Conservation (phyloP, 2,113 vertebrate genomes). For the Gila orcuttii region DNA sequence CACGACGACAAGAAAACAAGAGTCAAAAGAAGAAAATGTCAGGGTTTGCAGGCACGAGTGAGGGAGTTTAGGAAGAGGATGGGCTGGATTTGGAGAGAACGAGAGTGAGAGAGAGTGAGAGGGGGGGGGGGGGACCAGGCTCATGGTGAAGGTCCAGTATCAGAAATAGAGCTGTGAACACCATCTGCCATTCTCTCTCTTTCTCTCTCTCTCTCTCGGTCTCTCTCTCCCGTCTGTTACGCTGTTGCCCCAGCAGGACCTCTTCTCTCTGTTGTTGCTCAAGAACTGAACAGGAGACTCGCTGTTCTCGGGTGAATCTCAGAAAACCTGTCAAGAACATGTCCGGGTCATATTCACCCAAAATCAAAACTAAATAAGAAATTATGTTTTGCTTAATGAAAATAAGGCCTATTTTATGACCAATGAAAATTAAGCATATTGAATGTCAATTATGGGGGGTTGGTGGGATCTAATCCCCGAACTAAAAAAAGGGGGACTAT, state of each 20-base stretch:
- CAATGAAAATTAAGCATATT: background rate
- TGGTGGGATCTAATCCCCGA: background rate
- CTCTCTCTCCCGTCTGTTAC: conserved; percentile 50
- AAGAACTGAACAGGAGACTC: conserved; percentile 29
- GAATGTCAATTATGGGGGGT: background rate
- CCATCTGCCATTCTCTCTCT: conserved; percentile 75
- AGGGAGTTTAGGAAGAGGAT: conserved; percentile 51
- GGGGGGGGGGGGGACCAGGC: conserved; percentile 58
- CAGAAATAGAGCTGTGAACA: conserved; percentile 86
- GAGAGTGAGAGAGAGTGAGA: conserved; percentile 26
- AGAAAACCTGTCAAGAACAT: background rate
- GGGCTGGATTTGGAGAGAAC: conserved; percentile 34
- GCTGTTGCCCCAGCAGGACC: conserved; percentile 49
- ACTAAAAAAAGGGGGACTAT: background rate
- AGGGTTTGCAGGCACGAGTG: conserved; percentile 28
- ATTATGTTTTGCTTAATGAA: background rate
- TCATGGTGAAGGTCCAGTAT: conserved; percentile 82
- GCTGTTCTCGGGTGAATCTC: conserved; percentile 7
- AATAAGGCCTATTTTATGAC: background rate
- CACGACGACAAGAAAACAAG: conserved; percentile 26
- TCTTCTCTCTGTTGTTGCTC: conserved; percentile 47
- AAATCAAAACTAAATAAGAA: background rate
- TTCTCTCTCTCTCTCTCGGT: conserved; percentile 28
- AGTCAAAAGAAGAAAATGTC: conserved; percentile 38
- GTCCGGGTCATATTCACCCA: background rate